These are phyloP conservation scores for Podabrus alpinus DNA, from an alignment of 2,888 invertebrate genomes.

Conservation along the genomic window DNA sequence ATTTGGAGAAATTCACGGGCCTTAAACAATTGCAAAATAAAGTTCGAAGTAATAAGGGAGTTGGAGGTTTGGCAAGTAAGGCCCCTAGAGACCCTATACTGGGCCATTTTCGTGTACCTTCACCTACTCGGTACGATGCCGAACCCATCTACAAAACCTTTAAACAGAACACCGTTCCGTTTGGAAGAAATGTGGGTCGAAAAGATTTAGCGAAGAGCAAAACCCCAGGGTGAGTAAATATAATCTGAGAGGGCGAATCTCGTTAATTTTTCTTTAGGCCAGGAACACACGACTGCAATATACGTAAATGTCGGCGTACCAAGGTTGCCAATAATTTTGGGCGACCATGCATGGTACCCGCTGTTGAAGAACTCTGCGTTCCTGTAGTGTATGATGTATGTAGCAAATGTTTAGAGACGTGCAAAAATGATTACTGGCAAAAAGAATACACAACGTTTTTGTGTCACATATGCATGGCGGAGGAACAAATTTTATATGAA, in stretches of 20 bases:
- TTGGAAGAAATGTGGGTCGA: conserved; percentile 33
- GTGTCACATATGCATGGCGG: conserved; percentile 55
- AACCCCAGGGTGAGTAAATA: conserved; percentile 45
- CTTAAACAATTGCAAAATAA: conserved; percentile 41
- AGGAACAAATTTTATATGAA: conserved; percentile 40
- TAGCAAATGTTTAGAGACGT: conserved; percentile 51
- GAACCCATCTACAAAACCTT: conserved; percentile 26
- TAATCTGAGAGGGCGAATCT: background rate
- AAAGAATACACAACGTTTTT: conserved; percentile 48
- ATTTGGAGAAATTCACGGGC: conserved; percentile 39
- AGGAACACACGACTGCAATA: conserved; percentile 40
- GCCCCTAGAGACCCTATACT: conserved; percentile 43
- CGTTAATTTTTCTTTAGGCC: conserved; percentile 37
- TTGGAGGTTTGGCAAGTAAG: conserved; percentile 44
- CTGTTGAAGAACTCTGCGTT: conserved; percentile 56
- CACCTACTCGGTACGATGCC: conserved; percentile 46
- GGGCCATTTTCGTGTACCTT: conserved; percentile 42
- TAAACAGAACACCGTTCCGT: conserved; percentile 39
- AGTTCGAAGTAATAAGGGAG: conserved; percentile 45
- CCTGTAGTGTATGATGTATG: conserved; percentile 52
- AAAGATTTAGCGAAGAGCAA: conserved; percentile 28
- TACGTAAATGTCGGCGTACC: conserved; percentile 45
- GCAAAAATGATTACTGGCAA: conserved; percentile 59
- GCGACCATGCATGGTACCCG: conserved; percentile 50
- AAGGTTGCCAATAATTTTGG: conserved; percentile 55